Percentiles rank a stretch among this genome's conserved stretches.
phyloP scores from a whole-genome alignment of 92 coral and sea anemone species.

The Epizoanthus rinbou region DNA sequence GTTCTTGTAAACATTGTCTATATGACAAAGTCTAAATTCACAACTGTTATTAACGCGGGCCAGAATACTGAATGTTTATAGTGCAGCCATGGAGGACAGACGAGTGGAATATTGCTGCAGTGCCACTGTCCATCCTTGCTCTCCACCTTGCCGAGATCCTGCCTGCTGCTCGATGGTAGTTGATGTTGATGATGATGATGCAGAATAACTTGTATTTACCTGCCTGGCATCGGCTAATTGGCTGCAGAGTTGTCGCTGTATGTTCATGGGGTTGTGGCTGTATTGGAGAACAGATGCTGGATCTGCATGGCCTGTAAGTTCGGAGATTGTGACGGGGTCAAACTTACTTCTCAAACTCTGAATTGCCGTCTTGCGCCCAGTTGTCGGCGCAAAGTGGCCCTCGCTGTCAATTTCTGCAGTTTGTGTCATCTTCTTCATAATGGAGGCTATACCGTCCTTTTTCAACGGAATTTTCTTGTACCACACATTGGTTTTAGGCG shows the following conservation, averaged over 20 bases:
- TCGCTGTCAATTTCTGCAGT: constrained; percentile 43
- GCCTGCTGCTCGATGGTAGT: not conserved
- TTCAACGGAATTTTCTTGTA: constrained; percentile 37
- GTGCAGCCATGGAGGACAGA: not conserved
- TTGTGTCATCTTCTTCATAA: constrained; percentile 45
- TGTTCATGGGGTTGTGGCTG: constrained; percentile 52
- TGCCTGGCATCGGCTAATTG: not conserved
- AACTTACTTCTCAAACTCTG: constrained; percentile 54
- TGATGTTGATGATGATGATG: not conserved
- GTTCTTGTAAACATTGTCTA: too few species aligned
- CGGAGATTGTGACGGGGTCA: constrained; percentile 50
- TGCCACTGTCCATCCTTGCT: not conserved
- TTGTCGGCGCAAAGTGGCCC: constrained; percentile 42
- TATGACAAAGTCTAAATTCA: too few species aligned
- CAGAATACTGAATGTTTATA: too few species aligned
- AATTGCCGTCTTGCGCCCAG: constrained; percentile 51
- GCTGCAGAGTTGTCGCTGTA: constrained; percentile 37
- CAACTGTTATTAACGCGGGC: too few species aligned
- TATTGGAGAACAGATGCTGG: constrained; percentile 43
- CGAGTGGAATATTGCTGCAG: constrained; percentile 16
- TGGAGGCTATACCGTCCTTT: constrained; percentile 45
- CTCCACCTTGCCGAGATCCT: constrained; percentile 9
- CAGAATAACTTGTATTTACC: not conserved
- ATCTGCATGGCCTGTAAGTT: constrained; percentile 21
- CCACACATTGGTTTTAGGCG: constrained; percentile 30